phyloP scores from a whole-genome alignment of 1,140 invertebrate genomes.

The Leptinotarsa lineolata region DNA sequence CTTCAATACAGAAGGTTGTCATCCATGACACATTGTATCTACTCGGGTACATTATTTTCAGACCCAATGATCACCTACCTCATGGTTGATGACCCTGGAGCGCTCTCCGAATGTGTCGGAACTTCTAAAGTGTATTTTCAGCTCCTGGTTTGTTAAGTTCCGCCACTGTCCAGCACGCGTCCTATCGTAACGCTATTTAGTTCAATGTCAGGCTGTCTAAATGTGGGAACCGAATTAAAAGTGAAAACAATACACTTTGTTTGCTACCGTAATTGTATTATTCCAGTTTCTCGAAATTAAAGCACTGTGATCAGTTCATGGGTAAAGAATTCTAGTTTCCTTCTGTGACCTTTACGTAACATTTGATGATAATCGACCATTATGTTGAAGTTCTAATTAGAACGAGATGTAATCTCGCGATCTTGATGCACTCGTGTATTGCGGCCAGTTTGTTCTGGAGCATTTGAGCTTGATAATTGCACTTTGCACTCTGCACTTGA shows the following conservation, averaged over 20 bases:
- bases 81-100: no score
- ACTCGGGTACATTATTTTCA: no score
- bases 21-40: no score
- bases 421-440: not conserved
- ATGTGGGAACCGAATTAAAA: slow-evolving; percentile 50
- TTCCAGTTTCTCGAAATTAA: slow-evolving; percentile 41
- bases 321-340: slow-evolving; percentile 26
- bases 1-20: no score
- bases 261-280: slow-evolving; percentile 32
- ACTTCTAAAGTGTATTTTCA: no score
- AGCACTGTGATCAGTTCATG: slow-evolving; percentile 34
- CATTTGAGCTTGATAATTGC: no score
- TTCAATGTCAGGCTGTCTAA: slow-evolving; percentile 50
- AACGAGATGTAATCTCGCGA: not conserved
- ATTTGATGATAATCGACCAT: not conserved
- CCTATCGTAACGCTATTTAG: slow-evolving; percentile 49
- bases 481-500: no score
- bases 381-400: not conserved
- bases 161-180: slow-evolving; percentile 16
- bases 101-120: no score
- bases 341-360: slow-evolving; percentile 18
- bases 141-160: not conserved
- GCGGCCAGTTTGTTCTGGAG: not conserved
- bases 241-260: slow-evolving; percentile 50
- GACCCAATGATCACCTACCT: no score